Conservation (phyloP, 2,888 invertebrate genomes). For the Leptopilina drosophilae region DNA sequence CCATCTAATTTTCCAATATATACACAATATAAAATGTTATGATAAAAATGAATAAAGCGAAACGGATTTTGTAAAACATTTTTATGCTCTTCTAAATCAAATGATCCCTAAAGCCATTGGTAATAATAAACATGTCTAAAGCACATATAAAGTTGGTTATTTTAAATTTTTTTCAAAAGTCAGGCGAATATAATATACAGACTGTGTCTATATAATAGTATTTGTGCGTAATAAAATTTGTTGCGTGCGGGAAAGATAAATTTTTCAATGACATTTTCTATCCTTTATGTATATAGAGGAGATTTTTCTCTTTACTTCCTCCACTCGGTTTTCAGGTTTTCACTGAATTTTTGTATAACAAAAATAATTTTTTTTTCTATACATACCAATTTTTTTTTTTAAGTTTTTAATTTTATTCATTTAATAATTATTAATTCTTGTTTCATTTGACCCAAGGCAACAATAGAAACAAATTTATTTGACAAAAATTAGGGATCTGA, state of each 20-base stretch:
- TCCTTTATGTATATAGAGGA: neutral
- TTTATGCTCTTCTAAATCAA: neutral
- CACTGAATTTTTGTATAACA: neutral
- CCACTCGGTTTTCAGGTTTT: neutral
- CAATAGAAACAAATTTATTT: too few relatives aligned
- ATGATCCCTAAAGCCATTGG: neutral
- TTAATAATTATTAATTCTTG: too few relatives aligned
- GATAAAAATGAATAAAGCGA: too few relatives aligned
- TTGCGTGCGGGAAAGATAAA: slow-evolving; percentile 2
- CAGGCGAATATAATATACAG: too few relatives aligned
- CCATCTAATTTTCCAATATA: neutral
- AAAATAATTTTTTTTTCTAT: too few relatives aligned
- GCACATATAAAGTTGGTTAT: neutral
- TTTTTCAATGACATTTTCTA: slow-evolving; percentile 15
- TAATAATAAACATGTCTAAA: neutral
- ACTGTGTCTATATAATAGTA: neutral
- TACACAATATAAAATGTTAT: too few relatives aligned
- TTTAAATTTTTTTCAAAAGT: neutral
- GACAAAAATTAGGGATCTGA: too few relatives aligned
- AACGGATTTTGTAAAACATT: too few relatives aligned
- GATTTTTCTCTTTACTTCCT: neutral
- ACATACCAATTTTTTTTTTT: too few relatives aligned
- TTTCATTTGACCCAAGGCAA: too few relatives aligned
- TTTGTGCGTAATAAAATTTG: neutral
- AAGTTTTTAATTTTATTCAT: too few relatives aligned